Percentiles rank a stretch among this genome's conserved stretches.
These are phyloP conservation scores for Acanthococcus lagerstroemiae DNA, from an alignment of 2,888 invertebrate genomes.

Conservation along the genomic window DNA sequence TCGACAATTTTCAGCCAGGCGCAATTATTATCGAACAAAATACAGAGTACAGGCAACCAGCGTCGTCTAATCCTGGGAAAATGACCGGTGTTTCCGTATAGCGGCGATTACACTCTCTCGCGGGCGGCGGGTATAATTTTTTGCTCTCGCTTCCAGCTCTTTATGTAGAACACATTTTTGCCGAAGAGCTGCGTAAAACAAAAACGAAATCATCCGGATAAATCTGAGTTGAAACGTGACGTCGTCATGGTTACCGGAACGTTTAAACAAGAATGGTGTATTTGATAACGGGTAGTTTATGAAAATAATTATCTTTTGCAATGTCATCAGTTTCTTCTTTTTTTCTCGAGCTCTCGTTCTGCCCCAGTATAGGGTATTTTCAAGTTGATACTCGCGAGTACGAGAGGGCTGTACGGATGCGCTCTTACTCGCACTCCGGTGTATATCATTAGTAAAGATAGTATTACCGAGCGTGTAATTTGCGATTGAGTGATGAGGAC, in stretches of 20 bases:
- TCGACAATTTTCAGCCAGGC: neutral
- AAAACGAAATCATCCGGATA: conserved; percentile 28
- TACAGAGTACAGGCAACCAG: neutral
- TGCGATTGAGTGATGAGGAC: no score
- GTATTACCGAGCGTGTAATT: no score
- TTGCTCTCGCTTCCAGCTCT: neutral
- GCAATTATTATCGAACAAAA: neutral
- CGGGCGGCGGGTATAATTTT: neutral
- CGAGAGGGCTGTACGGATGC: no score
- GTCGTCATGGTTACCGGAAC: conserved; percentile 21
- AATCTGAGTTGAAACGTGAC: conserved; percentile 28
- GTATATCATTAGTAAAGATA: no score
- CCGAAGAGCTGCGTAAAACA: conserved; percentile 3
- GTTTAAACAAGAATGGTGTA: conserved; percentile 28
- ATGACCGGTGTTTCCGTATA: conserved; percentile 22
- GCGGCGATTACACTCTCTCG: neutral
- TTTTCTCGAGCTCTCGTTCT: no score
- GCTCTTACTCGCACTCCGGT: no score
- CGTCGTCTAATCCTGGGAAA: conserved; percentile 23
- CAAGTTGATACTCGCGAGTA: conserved; percentile 26
- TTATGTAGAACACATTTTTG: neutral
- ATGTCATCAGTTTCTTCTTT: conserved; percentile 21
- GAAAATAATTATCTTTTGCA: conserved; percentile 31
- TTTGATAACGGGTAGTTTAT: conserved; percentile 31
- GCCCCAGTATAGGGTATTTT: no score